Percentiles rank a stretch among this genome's conserved stretches.
These are phyloP conservation scores for Schrankia costaestrigalis DNA, from an alignment of 2,888 invertebrate genomes.

Conservation along the genomic window DNA sequence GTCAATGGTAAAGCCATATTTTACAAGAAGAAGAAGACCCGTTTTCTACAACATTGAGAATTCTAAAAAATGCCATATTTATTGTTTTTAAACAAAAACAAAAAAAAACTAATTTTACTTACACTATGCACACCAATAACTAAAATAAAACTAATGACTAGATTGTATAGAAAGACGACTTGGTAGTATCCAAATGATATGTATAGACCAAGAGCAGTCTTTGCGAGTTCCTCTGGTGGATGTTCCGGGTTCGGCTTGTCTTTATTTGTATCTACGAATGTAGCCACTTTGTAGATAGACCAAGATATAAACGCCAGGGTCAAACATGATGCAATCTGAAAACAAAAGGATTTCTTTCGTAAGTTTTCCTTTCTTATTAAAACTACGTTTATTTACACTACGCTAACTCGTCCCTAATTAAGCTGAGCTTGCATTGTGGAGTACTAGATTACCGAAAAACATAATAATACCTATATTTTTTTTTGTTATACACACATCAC, in stretches of 20 bases:
- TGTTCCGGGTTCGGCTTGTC: conserved; percentile 38
- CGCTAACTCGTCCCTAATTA: too few species aligned
- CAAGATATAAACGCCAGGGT: conserved; percentile 39
- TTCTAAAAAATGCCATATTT: not conserved
- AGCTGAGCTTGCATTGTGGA: too few species aligned
- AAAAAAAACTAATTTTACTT: too few species aligned
- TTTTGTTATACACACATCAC: not conserved
- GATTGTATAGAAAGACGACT: conserved; percentile 50
- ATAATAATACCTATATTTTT: not conserved
- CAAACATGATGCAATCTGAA: conserved; percentile 51
- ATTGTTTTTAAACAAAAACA: too few species aligned
- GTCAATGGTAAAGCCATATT: not conserved
- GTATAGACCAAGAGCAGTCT: conserved; percentile 50
- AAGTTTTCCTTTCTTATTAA: too few species aligned
- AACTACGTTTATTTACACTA: too few species aligned
- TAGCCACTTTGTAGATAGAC: conserved; percentile 49
- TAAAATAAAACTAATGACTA: conserved; percentile 51
- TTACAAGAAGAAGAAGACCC: not conserved
- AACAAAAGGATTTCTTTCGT: conserved; percentile 9
- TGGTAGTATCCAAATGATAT: conserved; percentile 58
- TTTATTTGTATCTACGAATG: conserved; percentile 40
- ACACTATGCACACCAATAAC: conserved; percentile 62
- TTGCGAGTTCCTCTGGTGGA: conserved; percentile 43
- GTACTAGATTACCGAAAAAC: too few species aligned
- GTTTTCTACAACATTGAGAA: not conserved